Conservation (phyloP, 2,113 vertebrate species). For the Anoura caudifer region DNA sequence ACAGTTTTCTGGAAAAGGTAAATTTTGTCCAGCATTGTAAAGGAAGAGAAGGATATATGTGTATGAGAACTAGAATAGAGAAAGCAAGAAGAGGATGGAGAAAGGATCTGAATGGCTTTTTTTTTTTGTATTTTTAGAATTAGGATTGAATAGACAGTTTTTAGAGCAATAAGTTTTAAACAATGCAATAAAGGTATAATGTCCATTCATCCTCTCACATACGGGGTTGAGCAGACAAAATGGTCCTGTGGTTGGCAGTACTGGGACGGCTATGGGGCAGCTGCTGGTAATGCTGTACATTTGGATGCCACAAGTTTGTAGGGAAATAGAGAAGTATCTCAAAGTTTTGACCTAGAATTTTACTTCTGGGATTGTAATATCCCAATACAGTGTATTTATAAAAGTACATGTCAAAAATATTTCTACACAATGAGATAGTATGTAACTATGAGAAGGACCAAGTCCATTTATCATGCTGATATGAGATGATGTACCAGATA, state of each 20-base stretch:
- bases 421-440: neutral
- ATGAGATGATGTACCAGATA: neutral
- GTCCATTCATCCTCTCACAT: neutral
- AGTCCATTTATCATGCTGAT: neutral
- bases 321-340: neutral
- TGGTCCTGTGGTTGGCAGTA: neutral
- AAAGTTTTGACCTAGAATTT: neutral
- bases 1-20: neutral
- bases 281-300: neutral
- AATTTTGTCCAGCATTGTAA: neutral
- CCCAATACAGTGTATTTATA: neutral
- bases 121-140: neutral
- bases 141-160: neutral
- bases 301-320: neutral
- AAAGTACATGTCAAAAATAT: neutral
- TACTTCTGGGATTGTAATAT: neutral
- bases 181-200: neutral
- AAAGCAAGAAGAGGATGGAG: neutral
- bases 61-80: neutral
- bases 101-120: neutral
- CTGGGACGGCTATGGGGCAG: neutral
- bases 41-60: neutral
- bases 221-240: neutral
- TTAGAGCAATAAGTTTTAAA: neutral
- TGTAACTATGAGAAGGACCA: neutral